Evolutionary conservation across 1,140 invertebrate genomes (phyloP).

Genomic region (Plodia interpunctella): DNA sequence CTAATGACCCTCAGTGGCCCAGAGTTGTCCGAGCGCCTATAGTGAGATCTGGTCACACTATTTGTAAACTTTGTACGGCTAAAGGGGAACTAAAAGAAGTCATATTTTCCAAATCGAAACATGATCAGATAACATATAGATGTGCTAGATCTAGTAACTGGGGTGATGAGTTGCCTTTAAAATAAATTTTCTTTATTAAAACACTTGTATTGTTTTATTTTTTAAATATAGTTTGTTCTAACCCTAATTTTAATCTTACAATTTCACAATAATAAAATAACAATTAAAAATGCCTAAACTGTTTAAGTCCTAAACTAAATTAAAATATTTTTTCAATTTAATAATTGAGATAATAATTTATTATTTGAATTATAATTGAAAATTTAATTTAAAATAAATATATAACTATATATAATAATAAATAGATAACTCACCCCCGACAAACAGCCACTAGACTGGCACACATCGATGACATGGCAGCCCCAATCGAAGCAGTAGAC

Average conservation of each 20-base stretch:
- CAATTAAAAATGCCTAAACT: too few relatives aligned
- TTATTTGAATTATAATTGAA: too few relatives aligned
- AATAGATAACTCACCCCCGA: slow-evolving; percentile 58
- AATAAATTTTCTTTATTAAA: slow-evolving; percentile 40
- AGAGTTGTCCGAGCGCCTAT: slow-evolving; percentile 84
- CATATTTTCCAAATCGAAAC: slow-evolving; percentile 85
- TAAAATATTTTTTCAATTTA: too few relatives aligned
- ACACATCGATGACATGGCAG: slow-evolving; percentile 74
- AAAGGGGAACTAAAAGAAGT: slow-evolving; percentile 86
- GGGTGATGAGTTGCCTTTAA: slow-evolving; percentile 85
- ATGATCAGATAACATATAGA: slow-evolving; percentile 83
- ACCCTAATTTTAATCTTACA: too few relatives aligned
- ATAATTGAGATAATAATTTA: too few relatives aligned
- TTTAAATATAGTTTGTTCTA: too few relatives aligned
- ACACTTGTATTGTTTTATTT: too few relatives aligned
- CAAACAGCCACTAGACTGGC: slow-evolving; percentile 70
- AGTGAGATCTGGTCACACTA: slow-evolving; percentile 81
- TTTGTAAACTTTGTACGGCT: slow-evolving; percentile 87
- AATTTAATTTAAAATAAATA: too few relatives aligned
- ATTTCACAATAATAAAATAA: too few relatives aligned
- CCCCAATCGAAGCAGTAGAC: slow-evolving; percentile 77
- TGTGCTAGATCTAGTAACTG: slow-evolving; percentile 83
- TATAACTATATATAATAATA: neutral
- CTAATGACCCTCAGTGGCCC: slow-evolving; percentile 82
- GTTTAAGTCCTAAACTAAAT: too few relatives aligned